These are phyloP conservation scores for Phymastichus coffea DNA, from an alignment of 1,140 invertebrate genomes.

Conservation along the genomic window DNA sequence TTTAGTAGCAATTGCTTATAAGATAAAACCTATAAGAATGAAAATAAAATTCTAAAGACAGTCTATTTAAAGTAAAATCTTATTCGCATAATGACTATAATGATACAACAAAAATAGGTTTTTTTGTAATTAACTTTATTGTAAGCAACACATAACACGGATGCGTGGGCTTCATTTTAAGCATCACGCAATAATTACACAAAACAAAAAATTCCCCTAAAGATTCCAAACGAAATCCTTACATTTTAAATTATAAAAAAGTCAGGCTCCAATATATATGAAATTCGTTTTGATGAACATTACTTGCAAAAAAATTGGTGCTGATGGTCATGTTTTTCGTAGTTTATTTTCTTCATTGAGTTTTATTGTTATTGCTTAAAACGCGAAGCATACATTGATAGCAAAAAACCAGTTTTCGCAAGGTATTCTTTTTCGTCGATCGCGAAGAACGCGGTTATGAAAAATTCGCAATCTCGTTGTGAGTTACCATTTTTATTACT, in stretches of 20 bases:
- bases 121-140: slow-evolving; percentile 43
- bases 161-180: slow-evolving; percentile 38
- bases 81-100: no score
- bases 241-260: neutral
- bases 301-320: no score
- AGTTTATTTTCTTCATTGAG: neutral
- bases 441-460: neutral
- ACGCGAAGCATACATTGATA: slow-evolving; percentile 16
- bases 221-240: neutral
- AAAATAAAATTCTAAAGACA: no score
- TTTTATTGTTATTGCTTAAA: slow-evolving; percentile 5
- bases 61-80: no score
- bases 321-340: no score
- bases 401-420: slow-evolving; percentile 28
- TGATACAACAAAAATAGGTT: no score
- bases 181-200: slow-evolving; percentile 9
- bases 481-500: neutral
- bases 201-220: neutral
- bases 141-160: slow-evolving; percentile 52
- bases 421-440: neutral
- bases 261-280: no score
- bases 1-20: no score
- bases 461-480: neutral
- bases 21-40: no score
- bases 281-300: no score